Evolutionary conservation across 2,888 invertebrate species (phyloP).

Genomic region (Macrosiphum euphorbiae): DNA sequence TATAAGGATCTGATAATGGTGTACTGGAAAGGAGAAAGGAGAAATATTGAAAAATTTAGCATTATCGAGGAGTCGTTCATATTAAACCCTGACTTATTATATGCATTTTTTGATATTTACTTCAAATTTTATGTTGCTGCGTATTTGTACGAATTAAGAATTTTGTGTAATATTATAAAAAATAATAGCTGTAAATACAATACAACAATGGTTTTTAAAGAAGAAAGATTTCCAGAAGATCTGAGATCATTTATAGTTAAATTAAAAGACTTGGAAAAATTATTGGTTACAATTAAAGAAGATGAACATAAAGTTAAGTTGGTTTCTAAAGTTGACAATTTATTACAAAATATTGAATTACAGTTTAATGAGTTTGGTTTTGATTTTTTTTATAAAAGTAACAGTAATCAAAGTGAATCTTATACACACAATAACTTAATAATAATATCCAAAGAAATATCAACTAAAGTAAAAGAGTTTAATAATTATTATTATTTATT

Average conservation of each 20-base stretch:
- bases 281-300: background rate
- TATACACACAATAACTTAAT: background rate
- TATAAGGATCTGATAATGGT: background rate
- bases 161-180: background rate
- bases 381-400: background rate
- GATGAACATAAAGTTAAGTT: background rate
- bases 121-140: background rate
- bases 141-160: background rate
- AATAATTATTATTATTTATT: background rate
- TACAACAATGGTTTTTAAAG: background rate
- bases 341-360: background rate
- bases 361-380: background rate
- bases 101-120: conserved; percentile 38
- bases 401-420: too few species aligned
- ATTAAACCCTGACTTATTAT: background rate
- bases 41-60: background rate
- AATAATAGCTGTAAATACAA: background rate
- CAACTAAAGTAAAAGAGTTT: background rate
- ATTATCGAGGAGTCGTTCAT: background rate
- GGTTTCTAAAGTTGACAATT: background rate
- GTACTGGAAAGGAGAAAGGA: background rate
- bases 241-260: background rate
- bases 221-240: background rate
- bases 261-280: background rate
- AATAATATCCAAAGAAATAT: background rate